Percentiles rank a stretch among this genome's conserved stretches.
These are phyloP conservation scores for Gallinago nigripennis DNA, from an alignment of 2,797 vertebrate genomes.

Conservation along the genomic window DNA sequence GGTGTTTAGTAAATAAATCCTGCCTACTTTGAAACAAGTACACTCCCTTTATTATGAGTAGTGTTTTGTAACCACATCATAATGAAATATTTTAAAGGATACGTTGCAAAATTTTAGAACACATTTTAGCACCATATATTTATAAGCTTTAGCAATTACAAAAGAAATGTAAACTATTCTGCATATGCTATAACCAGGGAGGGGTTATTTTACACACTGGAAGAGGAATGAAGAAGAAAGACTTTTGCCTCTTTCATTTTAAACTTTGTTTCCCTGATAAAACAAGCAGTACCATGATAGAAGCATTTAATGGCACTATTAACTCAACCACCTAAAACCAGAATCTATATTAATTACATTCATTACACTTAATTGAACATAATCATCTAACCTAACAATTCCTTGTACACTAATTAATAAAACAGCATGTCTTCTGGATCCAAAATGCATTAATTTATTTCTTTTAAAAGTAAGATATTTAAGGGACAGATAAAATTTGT, in stretches of 20 bases:
- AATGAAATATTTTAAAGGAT: conserved; percentile 21
- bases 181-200: not conserved
- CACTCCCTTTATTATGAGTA: not conserved
- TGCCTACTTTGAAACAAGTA: not conserved
- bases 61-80: not conserved
- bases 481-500: not conserved
- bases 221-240: not conserved
- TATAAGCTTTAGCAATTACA: not conserved
- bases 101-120: not conserved
- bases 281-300: conserved; percentile 41
- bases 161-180: not conserved
- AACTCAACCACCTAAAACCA: conserved; percentile 69
- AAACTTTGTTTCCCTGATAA: conserved; percentile 2
- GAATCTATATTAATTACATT: conserved; percentile 72
- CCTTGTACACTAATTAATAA: conserved; percentile 73
- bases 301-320: conserved; percentile 67
- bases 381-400: conserved; percentile 72
- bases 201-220: not conserved
- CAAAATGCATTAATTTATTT: conserved; percentile 29
- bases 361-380: conserved; percentile 73
- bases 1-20: not conserved
- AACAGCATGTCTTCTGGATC: conserved; percentile 63
- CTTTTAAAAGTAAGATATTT: not conserved
- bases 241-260: not conserved
- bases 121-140: not conserved